Base-by-base conservation (phyloP, 2,888 invertebrate species). In the Lamellibrachia columna region DNA sequence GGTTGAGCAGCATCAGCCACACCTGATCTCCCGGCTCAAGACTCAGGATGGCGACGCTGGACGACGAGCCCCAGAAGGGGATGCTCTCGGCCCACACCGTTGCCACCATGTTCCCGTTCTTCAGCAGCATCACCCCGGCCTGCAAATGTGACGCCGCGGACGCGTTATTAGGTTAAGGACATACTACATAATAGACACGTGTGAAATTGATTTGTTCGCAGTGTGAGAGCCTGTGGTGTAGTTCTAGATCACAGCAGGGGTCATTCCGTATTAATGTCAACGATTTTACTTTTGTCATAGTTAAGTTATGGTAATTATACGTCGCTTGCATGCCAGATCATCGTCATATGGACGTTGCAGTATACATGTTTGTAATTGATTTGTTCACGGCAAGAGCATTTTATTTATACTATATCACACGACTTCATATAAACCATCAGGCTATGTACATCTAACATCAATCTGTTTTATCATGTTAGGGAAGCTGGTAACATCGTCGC, bases 81-180 rank as follows among this genome's bases (percentile, higher is more conserved):
- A 96, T 95, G 94, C 96, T 96, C 94, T 96, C 96, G 6, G 96
- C 96, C 96, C 96, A 96, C n/a, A 96, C 95, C 15, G 96, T 96
- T 55, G 95, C 95, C 92, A 96, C 94, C 96, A 96, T 96, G 93
- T 94, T 94, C 3, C 95, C 95, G 92, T 95, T 95, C 91, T 94
- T 94, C 91, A 95, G 93, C 91, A 95, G 93, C 93, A 94, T 95
- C 60, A 95, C 95, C 53, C 96, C 96, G 93, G 96, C 96, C 96
- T 96, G 28, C 75, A 75, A 75, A 2, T 22, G 75, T 6, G 60
- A 60, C 8, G 15, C 40, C 40, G 40, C 40, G 40, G 40, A 40
- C 0, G 40, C 40, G 40, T 40, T 40, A 40, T 40, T 40, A 40
- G 40, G 40, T 40, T 40, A 40, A 40, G 40, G 40, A 40, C 1